Evolutionary conservation across 1,140 invertebrate species (phyloP).

Genomic region (Monomorium pharaonis): DNA sequence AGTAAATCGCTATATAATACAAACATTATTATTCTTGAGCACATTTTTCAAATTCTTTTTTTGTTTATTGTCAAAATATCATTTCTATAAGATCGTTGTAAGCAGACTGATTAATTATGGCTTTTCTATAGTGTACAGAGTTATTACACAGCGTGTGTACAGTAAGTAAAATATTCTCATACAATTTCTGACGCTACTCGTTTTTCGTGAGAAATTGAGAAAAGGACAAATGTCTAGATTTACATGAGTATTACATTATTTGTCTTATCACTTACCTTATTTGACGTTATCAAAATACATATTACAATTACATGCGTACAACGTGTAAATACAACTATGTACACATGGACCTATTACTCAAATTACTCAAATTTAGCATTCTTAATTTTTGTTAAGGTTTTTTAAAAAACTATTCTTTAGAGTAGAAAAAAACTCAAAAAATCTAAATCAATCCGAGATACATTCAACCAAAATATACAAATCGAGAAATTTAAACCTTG

Average conservation of each 20-base stretch:
- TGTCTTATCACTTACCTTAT: constrained; percentile 55
- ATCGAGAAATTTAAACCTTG: neutral
- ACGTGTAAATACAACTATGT: constrained; percentile 21
- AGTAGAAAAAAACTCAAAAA: constrained; percentile 18
- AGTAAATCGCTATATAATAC: constrained; percentile 34
- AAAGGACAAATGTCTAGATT: constrained; percentile 24
- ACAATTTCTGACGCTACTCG: neutral
- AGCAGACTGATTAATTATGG: neutral
- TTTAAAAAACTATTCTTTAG: neutral
- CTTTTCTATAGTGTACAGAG: neutral
- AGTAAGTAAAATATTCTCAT: constrained; percentile 21
- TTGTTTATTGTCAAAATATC: neutral
- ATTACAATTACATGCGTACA: constrained; percentile 32
- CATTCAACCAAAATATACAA: too few relatives aligned
- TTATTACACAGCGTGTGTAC: constrained; percentile 7
- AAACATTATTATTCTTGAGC: neutral
- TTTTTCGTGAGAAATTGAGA: neutral
- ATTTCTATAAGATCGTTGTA: neutral
- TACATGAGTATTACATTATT: constrained; percentile 45
- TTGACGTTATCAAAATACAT: constrained; percentile 44
- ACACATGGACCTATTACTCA: neutral
- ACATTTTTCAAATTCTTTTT: neutral
- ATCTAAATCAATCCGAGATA: neutral
- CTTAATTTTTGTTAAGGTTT: neutral
- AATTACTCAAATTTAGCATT: neutral